These are phyloP conservation scores for Acanthosepion lycidas DNA, from an alignment of 2,888 invertebrate species.

Conservation along the genomic window DNA sequence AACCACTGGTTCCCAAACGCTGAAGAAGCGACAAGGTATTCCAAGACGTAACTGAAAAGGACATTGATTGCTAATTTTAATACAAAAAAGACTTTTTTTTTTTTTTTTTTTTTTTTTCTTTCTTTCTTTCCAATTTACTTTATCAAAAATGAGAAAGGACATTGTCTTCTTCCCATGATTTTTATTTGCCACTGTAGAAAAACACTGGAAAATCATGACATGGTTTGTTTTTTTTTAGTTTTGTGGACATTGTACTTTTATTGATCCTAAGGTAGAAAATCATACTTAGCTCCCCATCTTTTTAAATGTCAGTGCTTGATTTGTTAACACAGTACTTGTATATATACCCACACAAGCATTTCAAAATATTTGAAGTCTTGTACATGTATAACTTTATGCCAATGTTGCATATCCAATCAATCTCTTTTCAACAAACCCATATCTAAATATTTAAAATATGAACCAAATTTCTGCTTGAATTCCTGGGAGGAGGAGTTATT, in stretches of 20 bases:
- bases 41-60: not conserved
- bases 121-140: not conserved
- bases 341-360: not conserved
- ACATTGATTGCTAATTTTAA: not conserved
- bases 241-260: too few relatives aligned
- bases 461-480: too few relatives aligned
- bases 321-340: not conserved
- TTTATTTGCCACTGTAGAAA: not conserved
- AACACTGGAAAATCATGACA: not conserved
- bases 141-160: too few relatives aligned
- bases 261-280: too few relatives aligned
- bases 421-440: not conserved
- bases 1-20: not conserved
- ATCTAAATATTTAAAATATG: not conserved
- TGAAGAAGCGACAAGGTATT: not conserved
- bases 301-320: not conserved
- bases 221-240: too few relatives aligned
- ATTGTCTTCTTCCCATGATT: too few relatives aligned
- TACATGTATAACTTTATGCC: too few relatives aligned
- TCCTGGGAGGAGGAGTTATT: too few relatives aligned
- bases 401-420: not conserved
- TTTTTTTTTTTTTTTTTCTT: not conserved
- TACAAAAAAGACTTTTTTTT: not conserved
- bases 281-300: too few relatives aligned
- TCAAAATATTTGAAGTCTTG: not conserved